These are phyloP conservation scores for Andrena bicolor DNA, from an alignment of 2,888 invertebrate species.

Conservation along the genomic window DNA sequence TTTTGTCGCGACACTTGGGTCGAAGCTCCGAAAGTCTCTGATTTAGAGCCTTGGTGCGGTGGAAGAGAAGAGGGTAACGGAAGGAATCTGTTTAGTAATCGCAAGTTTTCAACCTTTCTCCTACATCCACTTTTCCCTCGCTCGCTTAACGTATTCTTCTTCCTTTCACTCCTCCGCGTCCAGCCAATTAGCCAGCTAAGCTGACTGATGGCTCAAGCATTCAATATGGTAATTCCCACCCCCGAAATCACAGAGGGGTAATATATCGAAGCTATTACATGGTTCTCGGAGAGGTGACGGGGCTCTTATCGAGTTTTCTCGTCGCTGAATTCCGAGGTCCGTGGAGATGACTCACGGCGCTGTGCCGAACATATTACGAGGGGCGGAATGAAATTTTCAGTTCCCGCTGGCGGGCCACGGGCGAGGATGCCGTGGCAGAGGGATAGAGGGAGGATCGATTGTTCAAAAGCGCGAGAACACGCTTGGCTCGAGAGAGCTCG, in stretches of 20 bases:
- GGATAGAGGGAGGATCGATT: not conserved
- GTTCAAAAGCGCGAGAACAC: slow-evolving; percentile 31
- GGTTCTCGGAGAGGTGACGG: not conserved
- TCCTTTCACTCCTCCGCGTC: too few relatives aligned
- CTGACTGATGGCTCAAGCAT: slow-evolving; percentile 1
- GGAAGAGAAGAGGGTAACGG: too few relatives aligned
- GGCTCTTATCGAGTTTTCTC: not conserved
- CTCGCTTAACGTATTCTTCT: too few relatives aligned
- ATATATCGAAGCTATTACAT: not conserved
- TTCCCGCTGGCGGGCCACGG: not conserved
- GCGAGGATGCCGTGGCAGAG: not conserved
- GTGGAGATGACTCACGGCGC: not conserved
- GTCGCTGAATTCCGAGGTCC: slow-evolving; percentile 3
- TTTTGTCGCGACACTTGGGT: not conserved
- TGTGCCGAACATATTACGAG: slow-evolving; percentile 1
- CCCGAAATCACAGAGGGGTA: not conserved
- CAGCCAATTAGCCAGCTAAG: slow-evolving; percentile 19
- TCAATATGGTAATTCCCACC: not conserved
- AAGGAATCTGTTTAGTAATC: too few relatives aligned
- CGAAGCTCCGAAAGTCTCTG: not conserved
- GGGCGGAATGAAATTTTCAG: slow-evolving; percentile 24
- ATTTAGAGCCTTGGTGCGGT: not conserved
- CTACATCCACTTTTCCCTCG: too few relatives aligned
- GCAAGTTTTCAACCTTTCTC: too few relatives aligned
- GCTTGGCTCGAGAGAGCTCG: slow-evolving; percentile 35